Evolutionary conservation across 2,113 vertebrate species (phyloP).

Genomic region (Callionymus lyra): DNA sequence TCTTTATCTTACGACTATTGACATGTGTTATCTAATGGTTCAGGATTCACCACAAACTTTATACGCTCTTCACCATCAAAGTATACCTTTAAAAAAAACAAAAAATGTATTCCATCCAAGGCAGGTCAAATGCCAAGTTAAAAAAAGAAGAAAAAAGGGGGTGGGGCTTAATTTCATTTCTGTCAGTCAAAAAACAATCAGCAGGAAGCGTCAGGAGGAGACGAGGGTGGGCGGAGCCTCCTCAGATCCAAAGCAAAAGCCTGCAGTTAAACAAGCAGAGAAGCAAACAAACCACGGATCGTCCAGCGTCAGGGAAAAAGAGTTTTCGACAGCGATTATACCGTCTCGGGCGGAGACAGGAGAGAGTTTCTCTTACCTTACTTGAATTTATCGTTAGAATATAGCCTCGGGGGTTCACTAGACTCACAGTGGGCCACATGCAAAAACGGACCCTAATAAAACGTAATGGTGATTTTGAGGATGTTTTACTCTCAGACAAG

Average conservation of each 20-base stretch:
- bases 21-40: too few species aligned
- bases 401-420: slow-evolving; percentile 2
- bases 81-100: background rate
- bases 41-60: too few species aligned
- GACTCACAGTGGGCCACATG: slow-evolving; percentile 31
- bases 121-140: slow-evolving; percentile 41
- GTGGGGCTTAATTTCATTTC: too few species aligned
- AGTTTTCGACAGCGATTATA: too few species aligned
- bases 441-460: slow-evolving; percentile 21
- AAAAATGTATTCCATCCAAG: slow-evolving; percentile 53
- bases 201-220: slow-evolving; percentile 31
- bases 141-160: slow-evolving; percentile 16
- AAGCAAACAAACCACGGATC: slow-evolving; percentile 37
- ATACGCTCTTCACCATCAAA: too few species aligned
- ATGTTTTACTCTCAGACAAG: too few species aligned
- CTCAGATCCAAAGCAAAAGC: slow-evolving; percentile 32
- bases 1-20: too few species aligned
- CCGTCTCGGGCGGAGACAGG: too few species aligned
- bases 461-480: background rate
- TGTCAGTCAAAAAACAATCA: slow-evolving; percentile 32
- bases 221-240: slow-evolving; percentile 30
- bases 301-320: slow-evolving; percentile 11
- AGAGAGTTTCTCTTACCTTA: background rate
- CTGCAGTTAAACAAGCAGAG: slow-evolving; percentile 50
- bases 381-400: slow-evolving; percentile 1